Percentiles rank a stretch among this genome's conserved stretches.
phyloP scores from a whole-genome alignment of 2,888 invertebrate species.

The Epinotia bilunana region DNA sequence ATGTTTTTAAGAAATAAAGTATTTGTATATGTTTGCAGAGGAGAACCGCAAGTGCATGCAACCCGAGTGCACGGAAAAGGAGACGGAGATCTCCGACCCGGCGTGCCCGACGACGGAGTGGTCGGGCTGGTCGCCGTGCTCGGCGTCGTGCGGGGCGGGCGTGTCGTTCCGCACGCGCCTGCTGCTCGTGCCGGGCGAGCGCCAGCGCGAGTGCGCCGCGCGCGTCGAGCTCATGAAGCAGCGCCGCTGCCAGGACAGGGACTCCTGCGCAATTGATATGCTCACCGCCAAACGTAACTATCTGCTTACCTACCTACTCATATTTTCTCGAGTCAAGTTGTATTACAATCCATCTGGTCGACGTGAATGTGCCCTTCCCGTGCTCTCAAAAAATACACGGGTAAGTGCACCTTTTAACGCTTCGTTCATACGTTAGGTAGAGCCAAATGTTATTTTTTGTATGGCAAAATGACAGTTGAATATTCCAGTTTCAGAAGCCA shows the following conservation, averaged over 20 bases:
- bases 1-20: no score
- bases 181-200: conserved; percentile 86
- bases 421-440: no score
- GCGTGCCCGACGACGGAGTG: conserved; percentile 92
- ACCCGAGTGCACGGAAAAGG: conserved; percentile 85
- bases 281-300: conserved; percentile 89
- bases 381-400: no score
- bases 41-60: conserved; percentile 93
- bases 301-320: no score
- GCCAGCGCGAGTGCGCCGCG: conserved; percentile 87
- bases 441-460: no score
- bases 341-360: no score
- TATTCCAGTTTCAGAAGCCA: no score
- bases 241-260: conserved; percentile 86
- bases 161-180: conserved; percentile 89
- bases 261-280: conserved; percentile 89
- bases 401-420: no score
- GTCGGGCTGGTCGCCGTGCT: conserved; percentile 97
- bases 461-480: no score
- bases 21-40: conserved; percentile 67
- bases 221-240: conserved; percentile 91
- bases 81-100: conserved; percentile 83
- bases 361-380: no score
- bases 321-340: no score
- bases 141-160: conserved; percentile 94